Conservation (phyloP, 2,888 invertebrate species). For the Drosophila longiperda region DNA sequence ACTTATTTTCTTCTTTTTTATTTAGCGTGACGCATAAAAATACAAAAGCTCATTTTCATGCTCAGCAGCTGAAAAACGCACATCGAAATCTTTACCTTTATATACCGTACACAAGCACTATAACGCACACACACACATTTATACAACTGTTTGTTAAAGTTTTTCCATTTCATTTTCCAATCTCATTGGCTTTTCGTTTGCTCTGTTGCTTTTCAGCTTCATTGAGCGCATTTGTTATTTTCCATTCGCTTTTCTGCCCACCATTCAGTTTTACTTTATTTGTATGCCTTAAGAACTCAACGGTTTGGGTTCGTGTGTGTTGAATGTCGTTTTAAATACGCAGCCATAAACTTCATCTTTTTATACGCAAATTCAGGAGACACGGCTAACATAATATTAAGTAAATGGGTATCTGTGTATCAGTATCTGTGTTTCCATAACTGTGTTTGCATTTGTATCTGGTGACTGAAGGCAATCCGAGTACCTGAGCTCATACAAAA, state of each 20-base stretch:
- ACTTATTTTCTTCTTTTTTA: conserved; percentile 25
- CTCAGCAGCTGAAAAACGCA: conserved; percentile 73
- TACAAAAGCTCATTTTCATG: conserved; percentile 73
- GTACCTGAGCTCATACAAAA: conserved; percentile 35
- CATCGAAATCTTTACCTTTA: conserved; percentile 61
- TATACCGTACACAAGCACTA: conserved; percentile 11
- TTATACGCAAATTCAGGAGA: conserved; percentile 53
- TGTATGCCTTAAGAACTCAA: conserved; percentile 32
- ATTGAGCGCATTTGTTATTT: conserved; percentile 70
- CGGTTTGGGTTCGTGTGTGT: conserved; percentile 14
- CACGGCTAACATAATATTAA: conserved; percentile 8
- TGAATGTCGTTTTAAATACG: conserved; percentile 75
- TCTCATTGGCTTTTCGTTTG: conserved; percentile 59
- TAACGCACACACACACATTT: conserved; percentile 7
- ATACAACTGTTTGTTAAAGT: conserved; percentile 40
- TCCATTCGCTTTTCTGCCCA: conserved; percentile 17
- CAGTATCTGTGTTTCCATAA: background rate
- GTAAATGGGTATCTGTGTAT: background rate
- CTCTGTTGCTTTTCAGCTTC: conserved; percentile 70
- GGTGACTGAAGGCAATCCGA: conserved; percentile 30
- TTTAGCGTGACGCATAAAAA: conserved; percentile 62
- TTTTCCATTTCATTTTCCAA: conserved; percentile 78
- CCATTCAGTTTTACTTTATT: conserved; percentile 38
- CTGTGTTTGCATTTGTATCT: conserved; percentile 4
- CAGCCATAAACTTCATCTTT: conserved; percentile 75